Evolutionary conservation across 2,797 vertebrate genomes (phyloP).

Genomic region (Psittacula derbiana): DNA sequence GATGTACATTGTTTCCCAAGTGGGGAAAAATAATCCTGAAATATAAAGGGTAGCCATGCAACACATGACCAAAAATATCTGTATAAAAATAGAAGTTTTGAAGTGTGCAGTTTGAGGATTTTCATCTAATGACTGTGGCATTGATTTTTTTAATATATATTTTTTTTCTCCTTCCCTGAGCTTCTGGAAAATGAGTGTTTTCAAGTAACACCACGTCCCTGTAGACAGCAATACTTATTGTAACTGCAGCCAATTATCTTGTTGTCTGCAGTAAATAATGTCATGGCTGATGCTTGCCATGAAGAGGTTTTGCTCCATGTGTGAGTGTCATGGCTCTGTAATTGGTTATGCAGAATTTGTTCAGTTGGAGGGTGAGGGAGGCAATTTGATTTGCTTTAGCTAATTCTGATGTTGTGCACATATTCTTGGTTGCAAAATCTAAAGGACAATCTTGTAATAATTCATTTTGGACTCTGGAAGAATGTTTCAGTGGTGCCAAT

Average conservation of each 20-base stretch:
- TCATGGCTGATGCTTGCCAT: background rate
- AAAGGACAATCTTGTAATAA: conserved; percentile 17
- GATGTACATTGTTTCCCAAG: background rate
- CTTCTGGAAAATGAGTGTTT: background rate
- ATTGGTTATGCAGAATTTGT: background rate
- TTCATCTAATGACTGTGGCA: conserved; percentile 16
- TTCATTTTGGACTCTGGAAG: background rate
- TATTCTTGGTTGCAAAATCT: conserved; percentile 29
- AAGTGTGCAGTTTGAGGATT: conserved; percentile 26
- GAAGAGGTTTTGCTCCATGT: background rate
- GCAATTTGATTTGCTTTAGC: conserved; percentile 2
- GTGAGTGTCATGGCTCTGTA: background rate
- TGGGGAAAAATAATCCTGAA: background rate
- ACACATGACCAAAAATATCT: background rate
- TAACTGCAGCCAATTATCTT: background rate
- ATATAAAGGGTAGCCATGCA: background rate
- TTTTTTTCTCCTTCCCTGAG: background rate
- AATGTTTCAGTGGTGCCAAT: background rate
- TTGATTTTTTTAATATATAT: background rate
- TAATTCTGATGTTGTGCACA: background rate
- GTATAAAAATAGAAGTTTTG: conserved; percentile 14
- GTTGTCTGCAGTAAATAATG: background rate
- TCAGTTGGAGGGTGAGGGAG: background rate
- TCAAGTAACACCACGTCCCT: background rate
- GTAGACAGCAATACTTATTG: background rate